Conservation (phyloP, 2,797 vertebrate species). For the Oreonectes daqikongensis region DNA sequence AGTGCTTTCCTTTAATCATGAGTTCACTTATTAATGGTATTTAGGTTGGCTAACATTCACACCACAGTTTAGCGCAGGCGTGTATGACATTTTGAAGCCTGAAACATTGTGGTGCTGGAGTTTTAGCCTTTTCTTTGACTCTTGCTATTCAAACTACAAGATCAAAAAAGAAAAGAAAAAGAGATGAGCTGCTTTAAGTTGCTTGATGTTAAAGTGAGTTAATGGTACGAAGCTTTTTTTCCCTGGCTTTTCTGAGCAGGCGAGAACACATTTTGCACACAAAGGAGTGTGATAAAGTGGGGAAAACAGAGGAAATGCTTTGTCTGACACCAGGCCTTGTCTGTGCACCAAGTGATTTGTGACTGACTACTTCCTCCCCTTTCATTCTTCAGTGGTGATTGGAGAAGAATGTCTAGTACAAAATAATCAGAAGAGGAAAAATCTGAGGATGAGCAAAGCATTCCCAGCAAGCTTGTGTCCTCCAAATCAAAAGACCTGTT, state of each 20-base stretch:
- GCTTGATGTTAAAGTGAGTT: slow-evolving; percentile 13
- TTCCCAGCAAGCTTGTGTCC: slow-evolving; percentile 4
- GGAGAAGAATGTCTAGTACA: slow-evolving; percentile 35
- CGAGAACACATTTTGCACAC: slow-evolving; percentile 11
- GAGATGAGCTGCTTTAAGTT: background rate
- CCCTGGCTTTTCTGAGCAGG: background rate
- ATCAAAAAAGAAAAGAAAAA: background rate
- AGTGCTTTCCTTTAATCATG: slow-evolving; percentile 70
- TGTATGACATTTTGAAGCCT: background rate
- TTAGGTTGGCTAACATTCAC: slow-evolving; percentile 65
- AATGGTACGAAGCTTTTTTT: slow-evolving; percentile 29
- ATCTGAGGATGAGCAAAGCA: slow-evolving; percentile 7
- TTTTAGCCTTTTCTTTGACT: background rate
- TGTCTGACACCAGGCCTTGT: slow-evolving; percentile 51
- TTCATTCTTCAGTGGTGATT: slow-evolving; percentile 48
- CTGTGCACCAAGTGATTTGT: slow-evolving; percentile 35
- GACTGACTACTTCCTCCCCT: slow-evolving; percentile 43
- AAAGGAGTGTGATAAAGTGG: background rate
- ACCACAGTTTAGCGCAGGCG: slow-evolving; percentile 10
- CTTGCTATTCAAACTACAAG: background rate
- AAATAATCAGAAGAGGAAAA: slow-evolving; percentile 30
- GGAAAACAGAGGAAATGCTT: slow-evolving; percentile 48
- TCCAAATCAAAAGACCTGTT: slow-evolving; percentile 17
- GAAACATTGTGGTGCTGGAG: background rate
- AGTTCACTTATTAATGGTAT: slow-evolving; percentile 66